Evolutionary conservation across 2,797 vertebrate species (phyloP), one percentile per base, ranked within the genome.

Genomic region (Sebastes iracundus): DNA sequence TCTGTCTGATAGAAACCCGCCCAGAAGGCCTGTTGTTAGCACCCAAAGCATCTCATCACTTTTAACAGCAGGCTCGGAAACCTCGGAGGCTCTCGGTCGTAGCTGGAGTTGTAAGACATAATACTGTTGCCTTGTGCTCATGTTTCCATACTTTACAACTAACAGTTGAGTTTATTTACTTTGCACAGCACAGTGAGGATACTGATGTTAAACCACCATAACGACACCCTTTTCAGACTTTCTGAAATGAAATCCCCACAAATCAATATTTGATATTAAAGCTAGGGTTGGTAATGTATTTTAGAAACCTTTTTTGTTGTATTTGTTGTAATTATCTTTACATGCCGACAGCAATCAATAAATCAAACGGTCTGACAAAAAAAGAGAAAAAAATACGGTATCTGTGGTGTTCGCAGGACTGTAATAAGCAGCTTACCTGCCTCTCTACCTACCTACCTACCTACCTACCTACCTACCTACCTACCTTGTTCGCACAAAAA

Each of bases 1-100:
- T 91, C 85, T 92, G 87, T 82, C 82, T 77, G 30, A 71, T 38
- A 70, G 62, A 64, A 74, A 76, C 28, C 60, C 23, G 14, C 42
- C 67, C 74, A 77, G 35, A 59, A 72, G 69, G 70, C 55, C 53
- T 72, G 63, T 49, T 46, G n/a, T 80, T 73, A 63, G 78, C 62
- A 72, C 56, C 68, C 18, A 32, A 16, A 71, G 42, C 42, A 35
- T 49, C 78, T 82, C 77, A 79, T 68, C 68, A 14, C 38, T 30
- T 73, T 58, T n/a, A 77, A 61, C 49, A 79, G 77, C 55, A 61
- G 72, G 67, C 32, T 59, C n/a, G 42, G 38, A 77, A 52, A 77
- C 22, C 53, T 60, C 23, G 2, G 49, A 62, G 81, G 59, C 20
- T 68, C 58, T 79, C 28, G 7, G 49, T 56, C 13, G 7, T 4